Base-by-base conservation (phyloP, 1,140 invertebrate genomes). In the Heterodera schachtii region DNA sequence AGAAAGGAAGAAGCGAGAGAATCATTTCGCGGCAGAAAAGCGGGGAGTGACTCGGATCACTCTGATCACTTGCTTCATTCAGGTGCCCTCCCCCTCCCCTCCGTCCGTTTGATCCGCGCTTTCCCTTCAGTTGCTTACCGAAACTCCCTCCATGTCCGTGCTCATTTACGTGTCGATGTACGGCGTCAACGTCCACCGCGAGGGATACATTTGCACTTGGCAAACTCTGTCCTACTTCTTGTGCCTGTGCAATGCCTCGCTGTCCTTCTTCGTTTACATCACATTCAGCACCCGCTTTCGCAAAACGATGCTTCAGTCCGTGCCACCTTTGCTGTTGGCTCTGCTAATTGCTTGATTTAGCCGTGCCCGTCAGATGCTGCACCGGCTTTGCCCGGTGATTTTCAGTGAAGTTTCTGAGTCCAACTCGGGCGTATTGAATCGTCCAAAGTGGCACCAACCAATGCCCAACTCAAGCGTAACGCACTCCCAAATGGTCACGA, bases 251-350 rank as follows among this genome's bases (percentile, higher is more conserved):
- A 88, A 89, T 73, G 84, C 84, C 43, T 86, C 84, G 9, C 76
- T 88, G 19, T 89, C 87, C 21, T 88, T 88, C 74, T 89, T 89
- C 79, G 85, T 89, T 43, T 88, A 88, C 70, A 79, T 87, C 19
- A 79, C 80, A n/a, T 87, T 88, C 70, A 86, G 84, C 21, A 80
- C 79, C 43, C 83, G 88, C 13, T 88, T 88, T 78, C 80, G 87
- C 52, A 78, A 86, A 41, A 80, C 84, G n/a, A 84, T 84, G 69
- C 74, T 84, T 60, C 74, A 78, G 82, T 83, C n/a, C 74, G 82
- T 74, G 21, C 66, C 41, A 1, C 7, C 6, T 71, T 41, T 11
- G 43, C 9, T 31, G 6, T 71, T 71, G n/a, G 31, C 13, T 11
- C 69, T 16, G 43, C 44, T 67, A 44, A 66, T 19, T 60, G 19